Evolutionary conservation across 2,888 invertebrate species (phyloP).

Genomic region (Imbricaverruca yamaguchii): DNA sequence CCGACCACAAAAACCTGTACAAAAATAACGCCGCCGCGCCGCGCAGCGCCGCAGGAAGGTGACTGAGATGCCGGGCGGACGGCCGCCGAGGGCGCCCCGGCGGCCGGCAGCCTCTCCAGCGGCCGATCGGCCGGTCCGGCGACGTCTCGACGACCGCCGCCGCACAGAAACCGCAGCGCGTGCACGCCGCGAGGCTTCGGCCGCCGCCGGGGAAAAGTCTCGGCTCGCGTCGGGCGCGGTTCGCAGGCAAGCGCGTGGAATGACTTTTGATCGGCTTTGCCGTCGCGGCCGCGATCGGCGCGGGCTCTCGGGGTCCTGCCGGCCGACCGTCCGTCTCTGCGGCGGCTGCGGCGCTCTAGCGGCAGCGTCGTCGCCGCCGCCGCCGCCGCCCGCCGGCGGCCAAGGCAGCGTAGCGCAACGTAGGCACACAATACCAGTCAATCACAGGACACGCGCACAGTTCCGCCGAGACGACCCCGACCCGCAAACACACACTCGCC

Average conservation of each 20-base stretch:
- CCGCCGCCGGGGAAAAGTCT: too few relatives aligned
- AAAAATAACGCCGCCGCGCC: slow-evolving; percentile 12
- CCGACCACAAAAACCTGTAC: slow-evolving; percentile 17
- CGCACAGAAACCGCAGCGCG: neutral
- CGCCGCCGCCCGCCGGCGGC: too few relatives aligned
- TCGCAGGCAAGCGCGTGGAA: neutral
- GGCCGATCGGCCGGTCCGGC: neutral
- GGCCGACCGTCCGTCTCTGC: too few relatives aligned
- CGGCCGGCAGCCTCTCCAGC: neutral
- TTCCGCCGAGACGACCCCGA: neutral
- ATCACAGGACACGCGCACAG: neutral
- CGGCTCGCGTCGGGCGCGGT: too few relatives aligned
- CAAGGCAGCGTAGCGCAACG: neutral
- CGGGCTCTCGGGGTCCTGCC: too few relatives aligned
- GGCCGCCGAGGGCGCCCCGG: too few relatives aligned
- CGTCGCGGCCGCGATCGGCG: too few relatives aligned
- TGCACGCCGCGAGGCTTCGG: neutral
- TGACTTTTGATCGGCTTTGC: slow-evolving; percentile 1
- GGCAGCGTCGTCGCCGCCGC: too few relatives aligned
- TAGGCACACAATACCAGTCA: neutral
- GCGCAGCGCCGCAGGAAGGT: neutral
- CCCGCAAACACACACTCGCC: neutral
- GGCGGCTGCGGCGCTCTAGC: too few relatives aligned
- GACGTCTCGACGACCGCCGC: neutral
- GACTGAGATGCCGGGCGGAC: too few relatives aligned